Evolutionary conservation across 2,888 invertebrate species (phyloP), one percentile per base, ranked within the genome.

Genomic region (Cartodere bifasciata): DNA sequence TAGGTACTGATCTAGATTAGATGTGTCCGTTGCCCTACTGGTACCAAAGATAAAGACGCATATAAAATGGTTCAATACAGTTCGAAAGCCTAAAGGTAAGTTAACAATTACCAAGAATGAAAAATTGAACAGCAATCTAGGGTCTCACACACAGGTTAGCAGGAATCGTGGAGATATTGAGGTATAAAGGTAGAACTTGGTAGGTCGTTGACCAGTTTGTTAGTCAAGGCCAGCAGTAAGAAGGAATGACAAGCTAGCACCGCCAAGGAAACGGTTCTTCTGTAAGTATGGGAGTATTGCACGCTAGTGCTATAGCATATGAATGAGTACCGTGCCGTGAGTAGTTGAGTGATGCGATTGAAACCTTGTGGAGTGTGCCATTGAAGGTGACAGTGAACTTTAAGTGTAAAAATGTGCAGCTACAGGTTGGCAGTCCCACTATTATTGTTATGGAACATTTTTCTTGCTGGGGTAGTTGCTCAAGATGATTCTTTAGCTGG

Each of bases 401-500:
- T 34, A 31, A 32, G 37, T 32, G 35, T 32, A 35, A 35, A 31
- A 31, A 49, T 50, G 52, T 48, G 46, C 39, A 48, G n/a, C n/a
- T n/a, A n/a, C n/a, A n/a, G 47, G 49, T 46, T 48, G 45, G 40
- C 44, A 39, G 34, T 37, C 39, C 25, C 43, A 38, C 37, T 51
- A 38, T 43, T 50, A 42, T 35, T 52, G 31, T 47, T 50, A 40
- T 46, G 50, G 38, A 40, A 45, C 46, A 47, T 38, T 24, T 32
- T 51, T 36, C 34, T 47, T 36, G 37, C 44, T 34, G 47, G 47
- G 45, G 54, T 52, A 40, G 42, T 45, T 37, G 55, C 61, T 39
- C 68, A 78, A 62, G 82, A 82, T 55, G 85, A 84, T 46, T 83
- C 83, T 28, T 67, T 85, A 52, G 80, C 84, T 38, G 79, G 82